A percentile compares a stretch with the other conserved stretches of the same genome.
Conservation (phyloP, 2,797 vertebrate genomes). For the Thalassophryne amazonica region DNA sequence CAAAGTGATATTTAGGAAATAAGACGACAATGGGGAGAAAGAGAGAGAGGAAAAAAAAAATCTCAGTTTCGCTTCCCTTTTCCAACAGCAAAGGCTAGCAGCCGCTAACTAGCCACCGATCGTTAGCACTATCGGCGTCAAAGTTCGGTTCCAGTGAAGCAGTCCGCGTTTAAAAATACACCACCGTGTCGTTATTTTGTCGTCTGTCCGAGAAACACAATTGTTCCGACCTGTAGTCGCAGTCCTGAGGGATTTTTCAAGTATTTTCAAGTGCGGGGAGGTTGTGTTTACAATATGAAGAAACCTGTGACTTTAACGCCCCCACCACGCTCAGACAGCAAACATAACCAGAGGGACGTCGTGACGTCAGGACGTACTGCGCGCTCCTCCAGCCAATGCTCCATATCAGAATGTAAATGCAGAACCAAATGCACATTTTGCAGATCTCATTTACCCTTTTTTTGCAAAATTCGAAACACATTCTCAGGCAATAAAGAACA, state of each 20-base stretch:
- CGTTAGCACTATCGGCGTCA: conserved; percentile 25
- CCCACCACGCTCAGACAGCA: conserved; percentile 40
- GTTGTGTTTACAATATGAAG: conserved; percentile 23
- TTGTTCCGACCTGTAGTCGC: neutral
- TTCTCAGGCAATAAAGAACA: too few relatives aligned
- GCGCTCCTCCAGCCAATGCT: neutral
- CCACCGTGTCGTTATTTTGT: neutral
- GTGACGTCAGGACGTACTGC: conserved; percentile 45
- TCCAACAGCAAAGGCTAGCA: neutral
- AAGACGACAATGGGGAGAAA: neutral
- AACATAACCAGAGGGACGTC: conserved; percentile 44
- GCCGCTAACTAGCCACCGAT: conserved; percentile 18
- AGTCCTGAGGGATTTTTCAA: neutral
- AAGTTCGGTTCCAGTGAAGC: neutral
- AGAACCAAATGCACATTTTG: too few relatives aligned
- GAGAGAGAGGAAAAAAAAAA: too few relatives aligned
- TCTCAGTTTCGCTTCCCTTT: neutral
- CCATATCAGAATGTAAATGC: neutral
- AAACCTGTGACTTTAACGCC: conserved; percentile 29
- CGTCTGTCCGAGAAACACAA: neutral
- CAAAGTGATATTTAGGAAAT: neutral
- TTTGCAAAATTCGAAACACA: too few relatives aligned
- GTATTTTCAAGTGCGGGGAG: neutral
- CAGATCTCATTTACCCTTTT: too few relatives aligned
- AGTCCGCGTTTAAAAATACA: neutral